These are phyloP conservation scores for Elaphurus davidianus DNA, from an alignment of 2,113 vertebrate genomes.

Conservation along the genomic window DNA sequence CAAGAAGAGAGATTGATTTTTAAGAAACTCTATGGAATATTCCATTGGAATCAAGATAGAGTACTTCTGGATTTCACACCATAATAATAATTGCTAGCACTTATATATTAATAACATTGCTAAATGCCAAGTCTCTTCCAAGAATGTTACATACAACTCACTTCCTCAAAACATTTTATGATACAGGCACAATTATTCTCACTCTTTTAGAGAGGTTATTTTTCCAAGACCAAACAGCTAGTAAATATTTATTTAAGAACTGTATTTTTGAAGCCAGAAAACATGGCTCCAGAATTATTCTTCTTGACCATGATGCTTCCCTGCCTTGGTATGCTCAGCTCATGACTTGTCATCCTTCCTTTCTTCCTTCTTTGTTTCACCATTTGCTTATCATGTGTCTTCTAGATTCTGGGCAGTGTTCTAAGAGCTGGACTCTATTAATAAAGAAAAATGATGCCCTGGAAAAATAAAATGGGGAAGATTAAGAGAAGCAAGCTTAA, in stretches of 20 bases:
- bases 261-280: background rate
- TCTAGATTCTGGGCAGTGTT: background rate
- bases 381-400: background rate
- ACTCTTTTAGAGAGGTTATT: background rate
- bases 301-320: background rate
- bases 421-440: background rate
- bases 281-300: background rate
- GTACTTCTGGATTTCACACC: background rate
- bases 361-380: background rate
- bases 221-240: background rate
- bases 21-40: background rate
- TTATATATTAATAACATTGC: background rate
- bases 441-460: background rate
- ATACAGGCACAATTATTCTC: background rate
- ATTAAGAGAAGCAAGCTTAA: background rate
- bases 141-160: background rate
- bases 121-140: background rate
- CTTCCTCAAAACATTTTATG: background rate
- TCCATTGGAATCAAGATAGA: background rate
- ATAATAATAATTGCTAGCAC: background rate
- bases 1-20: background rate
- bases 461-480: background rate
- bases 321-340: background rate
- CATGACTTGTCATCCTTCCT: background rate
- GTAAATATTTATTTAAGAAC: background rate